These are phyloP conservation scores for Drosophila leontia DNA, from an alignment of 1,140 invertebrate genomes.

Conservation along the genomic window DNA sequence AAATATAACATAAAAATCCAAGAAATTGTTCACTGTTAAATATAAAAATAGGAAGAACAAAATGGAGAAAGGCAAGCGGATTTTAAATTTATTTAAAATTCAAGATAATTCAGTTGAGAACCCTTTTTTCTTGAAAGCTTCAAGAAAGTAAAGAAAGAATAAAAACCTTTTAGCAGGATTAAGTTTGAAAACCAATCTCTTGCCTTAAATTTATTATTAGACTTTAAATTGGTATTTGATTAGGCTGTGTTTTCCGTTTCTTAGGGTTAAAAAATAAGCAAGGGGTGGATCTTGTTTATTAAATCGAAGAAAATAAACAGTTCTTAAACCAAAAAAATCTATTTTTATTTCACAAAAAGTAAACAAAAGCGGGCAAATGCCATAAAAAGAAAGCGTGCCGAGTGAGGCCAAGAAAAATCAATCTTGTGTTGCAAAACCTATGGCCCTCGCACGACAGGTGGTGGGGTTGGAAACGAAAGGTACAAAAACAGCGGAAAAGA, in stretches of 20 bases:
- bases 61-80: no score
- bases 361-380: not conserved
- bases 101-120: not conserved
- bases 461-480: constrained; percentile 6
- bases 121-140: not conserved
- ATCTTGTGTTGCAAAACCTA: constrained; percentile 15
- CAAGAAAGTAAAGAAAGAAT: not conserved
- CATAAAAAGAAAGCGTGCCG: constrained; percentile 2
- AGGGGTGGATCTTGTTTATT: not conserved
- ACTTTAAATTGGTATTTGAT: constrained; percentile 9
- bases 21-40: no score
- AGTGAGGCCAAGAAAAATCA: constrained; percentile 20
- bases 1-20: not conserved
- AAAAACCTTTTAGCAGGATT: not conserved
- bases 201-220: not conserved
- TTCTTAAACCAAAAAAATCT: not conserved
- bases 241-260: not conserved
- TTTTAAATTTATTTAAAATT: no score
- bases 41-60: not conserved
- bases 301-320: not conserved
- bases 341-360: not conserved
- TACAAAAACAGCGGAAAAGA: not conserved
- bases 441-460: constrained; percentile 10
- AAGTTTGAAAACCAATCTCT: not conserved
- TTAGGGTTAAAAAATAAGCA: not conserved